Conservation (phyloP, 2,113 vertebrate genomes). For the Eleginops maclovinus region DNA sequence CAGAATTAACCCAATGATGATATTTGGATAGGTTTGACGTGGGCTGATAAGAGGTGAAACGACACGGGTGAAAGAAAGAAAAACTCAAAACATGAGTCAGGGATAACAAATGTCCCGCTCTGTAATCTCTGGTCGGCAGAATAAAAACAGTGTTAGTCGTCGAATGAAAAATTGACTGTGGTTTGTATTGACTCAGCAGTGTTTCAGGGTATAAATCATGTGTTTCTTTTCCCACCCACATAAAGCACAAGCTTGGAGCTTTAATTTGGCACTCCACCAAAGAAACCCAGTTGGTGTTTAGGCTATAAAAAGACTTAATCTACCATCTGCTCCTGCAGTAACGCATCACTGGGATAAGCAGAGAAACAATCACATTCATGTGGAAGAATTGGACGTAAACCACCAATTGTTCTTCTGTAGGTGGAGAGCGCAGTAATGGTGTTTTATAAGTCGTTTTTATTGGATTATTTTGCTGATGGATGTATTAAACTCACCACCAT, state of each 20-base stretch:
- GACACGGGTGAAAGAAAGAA: background rate
- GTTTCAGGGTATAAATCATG: slow-evolving; percentile 33
- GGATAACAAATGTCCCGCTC: slow-evolving; percentile 31
- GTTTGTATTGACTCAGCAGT: slow-evolving; percentile 36
- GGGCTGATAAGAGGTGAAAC: slow-evolving; percentile 9
- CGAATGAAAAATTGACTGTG: slow-evolving; percentile 7
- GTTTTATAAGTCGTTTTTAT: slow-evolving; percentile 10
- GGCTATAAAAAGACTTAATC: slow-evolving; percentile 60
- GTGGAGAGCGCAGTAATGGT: background rate
- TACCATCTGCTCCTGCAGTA: slow-evolving; percentile 59
- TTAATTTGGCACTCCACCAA: slow-evolving; percentile 49
- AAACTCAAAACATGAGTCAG: background rate
- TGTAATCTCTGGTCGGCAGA: slow-evolving; percentile 12
- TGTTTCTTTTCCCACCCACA: slow-evolving; percentile 47
- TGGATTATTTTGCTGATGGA: slow-evolving; percentile 18
- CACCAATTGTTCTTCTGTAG: slow-evolving; percentile 11
- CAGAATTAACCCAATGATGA: slow-evolving; percentile 41
- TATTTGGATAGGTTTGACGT: slow-evolving; percentile 24
- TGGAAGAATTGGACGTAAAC: slow-evolving; percentile 5
- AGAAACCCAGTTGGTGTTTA: slow-evolving; percentile 55
- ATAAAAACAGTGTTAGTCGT: slow-evolving; percentile 8
- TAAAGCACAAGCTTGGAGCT: slow-evolving; percentile 18
- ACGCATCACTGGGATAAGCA: slow-evolving; percentile 10
- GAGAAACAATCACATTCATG: slow-evolving; percentile 42
- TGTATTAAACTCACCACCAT: background rate